Base-by-base conservation (phyloP, 2,113 vertebrate species). In the Tichodroma muraria region DNA sequence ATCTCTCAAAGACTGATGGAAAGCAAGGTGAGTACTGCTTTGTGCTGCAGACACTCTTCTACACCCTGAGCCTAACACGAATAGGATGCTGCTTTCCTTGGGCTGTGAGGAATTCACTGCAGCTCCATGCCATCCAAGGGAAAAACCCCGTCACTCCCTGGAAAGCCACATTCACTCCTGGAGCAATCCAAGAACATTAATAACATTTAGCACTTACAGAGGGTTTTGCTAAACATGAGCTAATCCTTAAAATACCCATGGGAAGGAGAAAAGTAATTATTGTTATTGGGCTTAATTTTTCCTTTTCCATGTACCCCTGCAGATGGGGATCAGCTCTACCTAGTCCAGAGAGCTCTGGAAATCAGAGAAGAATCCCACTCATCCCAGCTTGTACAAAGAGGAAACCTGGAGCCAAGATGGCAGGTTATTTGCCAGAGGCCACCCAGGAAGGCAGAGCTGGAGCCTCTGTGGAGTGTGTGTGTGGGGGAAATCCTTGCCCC, bases 211-310 rank as follows among this genome's bases (percentile, higher is more conserved):
- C 87, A 80, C 89, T 95, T 85, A 66, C 21, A 78, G 75, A 64
- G 45, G 56, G 63, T 72, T 94, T 89, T 88, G 91, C 87, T 95
- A 91, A 96, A 96, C 69, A 90, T 94, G 96, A 95, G 88, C 88
- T 94, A 96, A 96, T 94, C 76, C 71, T 80, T 94, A 95, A 71
- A 90, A 90, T 76, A 91, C 88, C 52, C 85, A 71, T 56, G 89
- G 91, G 94, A 96, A 88, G 54, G 47, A 93, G 91, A 80, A 94
- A 95, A 89, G 76, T 80, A 83, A 94, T 95, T 93, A 71, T 53
- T 85, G 38, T 93, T 93, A 78, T 56, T 93, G 0, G 76, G 35
- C 54, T 89, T 73, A 56, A 56, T 88, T 94, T 87, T 94, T 82
- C 47, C 50, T 93, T 94, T 90, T 85, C 61, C 80, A 13, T 56